Conservation (phyloP, 2,113 vertebrate species). For the Zosterops pallidus region DNA sequence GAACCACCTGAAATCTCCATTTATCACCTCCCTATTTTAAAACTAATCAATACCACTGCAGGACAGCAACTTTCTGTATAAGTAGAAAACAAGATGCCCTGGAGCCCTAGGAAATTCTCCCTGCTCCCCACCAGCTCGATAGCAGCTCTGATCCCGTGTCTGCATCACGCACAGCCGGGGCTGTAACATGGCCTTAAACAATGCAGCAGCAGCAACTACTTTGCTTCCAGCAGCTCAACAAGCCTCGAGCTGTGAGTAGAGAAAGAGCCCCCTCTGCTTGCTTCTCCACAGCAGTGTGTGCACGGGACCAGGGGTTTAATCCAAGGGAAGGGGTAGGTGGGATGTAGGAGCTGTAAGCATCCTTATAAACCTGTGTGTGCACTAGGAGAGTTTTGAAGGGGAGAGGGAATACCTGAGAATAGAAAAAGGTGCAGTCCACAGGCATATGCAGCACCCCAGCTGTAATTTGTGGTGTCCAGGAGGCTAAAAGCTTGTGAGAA, state of each 20-base stretch:
- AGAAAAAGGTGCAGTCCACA: not conserved
- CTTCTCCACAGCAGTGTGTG: slow-evolving; percentile 14
- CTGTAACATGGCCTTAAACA: not conserved
- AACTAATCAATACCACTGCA: slow-evolving; percentile 10
- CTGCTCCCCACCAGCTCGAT: not conserved
- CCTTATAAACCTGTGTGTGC: fast-evolving
- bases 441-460: not conserved
- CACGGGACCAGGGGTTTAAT: not conserved
- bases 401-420: not conserved
- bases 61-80: not conserved
- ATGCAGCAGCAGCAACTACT: not conserved
- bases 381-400: not conserved
- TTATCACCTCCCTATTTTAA: slow-evolving; percentile 44
- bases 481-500: not conserved
- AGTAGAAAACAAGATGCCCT: slow-evolving; percentile 37
- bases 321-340: not conserved
- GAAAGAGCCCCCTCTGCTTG: slow-evolving; percentile 62
- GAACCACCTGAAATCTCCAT: slow-evolving; percentile 42
- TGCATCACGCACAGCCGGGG: not conserved
- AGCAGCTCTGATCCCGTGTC: not conserved
- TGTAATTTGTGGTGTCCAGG: not conserved
- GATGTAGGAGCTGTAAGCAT: not conserved
- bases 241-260: not conserved
- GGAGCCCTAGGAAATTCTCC: slow-evolving; percentile 4
- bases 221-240: slow-evolving; percentile 42